Evolutionary conservation across 2,888 invertebrate genomes (phyloP), one percentile per base, ranked within the genome.

Genomic region (Caenorhabditis panamensis): DNA sequence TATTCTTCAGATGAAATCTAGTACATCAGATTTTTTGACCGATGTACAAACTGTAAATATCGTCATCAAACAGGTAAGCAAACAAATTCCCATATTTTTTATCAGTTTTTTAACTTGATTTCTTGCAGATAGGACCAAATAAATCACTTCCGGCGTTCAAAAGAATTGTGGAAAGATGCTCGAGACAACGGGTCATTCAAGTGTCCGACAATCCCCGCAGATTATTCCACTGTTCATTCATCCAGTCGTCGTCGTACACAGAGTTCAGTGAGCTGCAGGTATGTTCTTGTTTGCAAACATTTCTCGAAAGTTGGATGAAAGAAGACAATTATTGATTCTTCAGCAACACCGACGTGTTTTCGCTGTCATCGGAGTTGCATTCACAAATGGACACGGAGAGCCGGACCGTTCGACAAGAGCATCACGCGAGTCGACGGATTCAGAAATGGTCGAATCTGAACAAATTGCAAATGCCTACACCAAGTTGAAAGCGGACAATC

Each of bases 221-320:
- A 20, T 58, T 86, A 20, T 86, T 89, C 44, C 84, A 84, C 36
- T 85, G 89, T 36, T 82, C 82, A 24, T 89, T 89, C 63, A 79
- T 87, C 37, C 85, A 87, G 16, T 58, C 82, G 3, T 80, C 83
- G 51, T 41, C 87, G 82, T 47, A 54, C 82, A 44, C 79, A 16
- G 85, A 86, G 69, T 89, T 89, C 66, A 86, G 87, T 51, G 89
- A 89, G 36, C 75, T 89, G 47, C 89, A 89, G 82, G 88, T 86
- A 51, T 26, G 61, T 59, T 75, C 62, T 64, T 24, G 1, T 18
- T 8, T n/a, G n/a, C n/a, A n/a, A n/a, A n/a, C n/a, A n/a, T n/a
- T n/a, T n/a, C n/a, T n/a, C n/a, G n/a, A n/a, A n/a, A n/a, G n/a
- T n/a, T n/a, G n/a, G n/a, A n/a, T n/a, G n/a, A n/a, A n/a, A n/a